Percentiles rank a stretch among this genome's conserved stretches.
phyloP scores from a whole-genome alignment of 2,113 vertebrate genomes.

The Syngnathus scovelli region DNA sequence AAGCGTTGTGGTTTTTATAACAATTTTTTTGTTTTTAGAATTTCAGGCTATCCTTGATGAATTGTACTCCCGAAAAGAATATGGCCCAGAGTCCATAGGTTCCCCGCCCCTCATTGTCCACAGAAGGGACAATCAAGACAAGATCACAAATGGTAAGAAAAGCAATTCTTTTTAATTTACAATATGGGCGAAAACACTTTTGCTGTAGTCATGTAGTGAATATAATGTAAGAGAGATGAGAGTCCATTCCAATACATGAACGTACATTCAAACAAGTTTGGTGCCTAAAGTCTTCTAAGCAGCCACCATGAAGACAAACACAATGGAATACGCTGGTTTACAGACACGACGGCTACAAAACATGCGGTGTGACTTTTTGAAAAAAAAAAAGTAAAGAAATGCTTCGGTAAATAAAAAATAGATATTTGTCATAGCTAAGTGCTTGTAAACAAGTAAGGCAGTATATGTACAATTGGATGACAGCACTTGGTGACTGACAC shows the following conservation, averaged over 20 bases:
- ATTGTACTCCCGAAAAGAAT: background rate
- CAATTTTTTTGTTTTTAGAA: background rate
- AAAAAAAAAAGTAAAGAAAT: conserved; percentile 41
- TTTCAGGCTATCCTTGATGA: background rate
- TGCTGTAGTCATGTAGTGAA: conserved; percentile 56
- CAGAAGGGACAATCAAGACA: background rate
- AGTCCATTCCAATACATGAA: conserved; percentile 41
- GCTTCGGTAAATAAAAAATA: conserved; percentile 68
- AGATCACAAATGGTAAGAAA: background rate
- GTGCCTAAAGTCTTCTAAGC: conserved; percentile 36
- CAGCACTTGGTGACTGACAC: conserved; percentile 56
- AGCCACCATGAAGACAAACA: conserved; percentile 34
- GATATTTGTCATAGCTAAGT: conserved; percentile 64
- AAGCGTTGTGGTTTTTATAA: background rate
- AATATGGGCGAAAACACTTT: background rate
- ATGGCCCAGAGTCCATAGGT: background rate
- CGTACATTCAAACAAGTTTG: conserved; percentile 49
- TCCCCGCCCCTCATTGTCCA: conserved; percentile 11
- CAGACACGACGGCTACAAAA: conserved; percentile 46
- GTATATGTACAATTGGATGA: conserved; percentile 41
- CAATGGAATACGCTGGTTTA: conserved; percentile 37
- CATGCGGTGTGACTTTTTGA: conserved; percentile 53
- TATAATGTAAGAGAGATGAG: conserved; percentile 58
- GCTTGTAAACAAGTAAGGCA: conserved; percentile 74
- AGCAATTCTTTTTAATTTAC: background rate